A percentile compares a stretch with the other conserved stretches of the same genome.
Evolutionary conservation across 53 echinoderm and acorn worm genomes (phyloP).

Genomic region (Temnopleurus reevesii): DNA sequence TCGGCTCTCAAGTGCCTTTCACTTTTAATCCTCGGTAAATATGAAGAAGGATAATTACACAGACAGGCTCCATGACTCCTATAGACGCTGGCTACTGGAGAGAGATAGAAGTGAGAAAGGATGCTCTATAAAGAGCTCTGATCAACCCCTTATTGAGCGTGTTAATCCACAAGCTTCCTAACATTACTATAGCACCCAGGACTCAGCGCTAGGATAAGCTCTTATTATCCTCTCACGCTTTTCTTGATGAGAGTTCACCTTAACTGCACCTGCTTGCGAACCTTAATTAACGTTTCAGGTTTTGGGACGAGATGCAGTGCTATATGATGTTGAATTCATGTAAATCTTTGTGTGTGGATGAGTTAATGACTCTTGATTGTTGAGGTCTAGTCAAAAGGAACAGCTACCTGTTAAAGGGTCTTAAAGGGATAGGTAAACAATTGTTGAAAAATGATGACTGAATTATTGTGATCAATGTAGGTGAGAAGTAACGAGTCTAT

Average conservation of each 20-base stretch:
- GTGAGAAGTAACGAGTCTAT: neutral
- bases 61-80: conserved; percentile 13
- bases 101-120: neutral
- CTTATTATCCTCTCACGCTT: neutral
- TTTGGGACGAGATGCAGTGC: neutral
- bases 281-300: neutral
- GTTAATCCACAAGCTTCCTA: neutral
- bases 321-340: neutral
- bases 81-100: neutral
- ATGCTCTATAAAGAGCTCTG: neutral
- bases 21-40: conserved; percentile 23
- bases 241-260: neutral
- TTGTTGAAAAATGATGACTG: neutral
- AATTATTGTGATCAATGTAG: neutral
- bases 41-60: conserved; percentile 20
- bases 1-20: conserved; percentile 18
- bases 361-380: neutral
- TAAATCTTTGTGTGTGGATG: neutral
- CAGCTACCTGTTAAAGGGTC: neutral
- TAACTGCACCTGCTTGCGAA: neutral
- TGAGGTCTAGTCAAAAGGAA: no score
- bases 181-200: neutral
- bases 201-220: conserved; percentile 1
- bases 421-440: neutral
- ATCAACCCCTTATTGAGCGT: neutral